Evolutionary conservation across 2,888 invertebrate species (phyloP).

Genomic region (Eucera pruinosa): DNA sequence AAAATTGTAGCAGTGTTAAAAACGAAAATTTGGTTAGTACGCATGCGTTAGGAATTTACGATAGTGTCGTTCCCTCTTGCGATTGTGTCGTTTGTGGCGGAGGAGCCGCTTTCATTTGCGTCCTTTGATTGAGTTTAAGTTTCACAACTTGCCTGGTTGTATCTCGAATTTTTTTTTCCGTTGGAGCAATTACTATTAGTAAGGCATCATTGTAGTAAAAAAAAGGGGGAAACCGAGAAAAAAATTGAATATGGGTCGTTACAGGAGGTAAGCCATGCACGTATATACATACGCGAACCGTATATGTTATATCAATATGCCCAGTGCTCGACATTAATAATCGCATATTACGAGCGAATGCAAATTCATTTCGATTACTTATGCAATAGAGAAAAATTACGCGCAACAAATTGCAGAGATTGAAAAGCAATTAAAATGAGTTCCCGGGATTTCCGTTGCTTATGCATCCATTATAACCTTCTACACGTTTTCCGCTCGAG

Average conservation of each 20-base stretch:
- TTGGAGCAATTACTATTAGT: conserved; percentile 9
- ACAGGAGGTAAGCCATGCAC: conserved; percentile 60
- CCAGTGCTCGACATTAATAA: background rate
- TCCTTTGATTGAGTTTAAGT: conserved; percentile 38
- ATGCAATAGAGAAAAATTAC: background rate
- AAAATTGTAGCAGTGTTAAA: background rate
- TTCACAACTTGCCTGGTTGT: conserved; percentile 8
- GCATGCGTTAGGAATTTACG: conserved; percentile 34
- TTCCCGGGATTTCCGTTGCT: background rate
- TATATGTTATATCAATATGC: conserved; percentile 23
- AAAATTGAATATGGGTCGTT: conserved; percentile 61
- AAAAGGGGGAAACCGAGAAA: background rate
- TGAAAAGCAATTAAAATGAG: background rate
- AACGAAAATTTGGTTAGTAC: background rate
- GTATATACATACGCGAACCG: background rate
- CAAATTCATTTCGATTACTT: background rate
- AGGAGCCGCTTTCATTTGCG: conserved; percentile 56
- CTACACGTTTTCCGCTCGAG: background rate
- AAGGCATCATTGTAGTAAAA: background rate
- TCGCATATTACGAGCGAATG: background rate
- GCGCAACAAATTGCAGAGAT: background rate
- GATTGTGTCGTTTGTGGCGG: conserved; percentile 32
- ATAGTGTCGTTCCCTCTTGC: conserved; percentile 23
- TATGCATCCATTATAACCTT: conserved; percentile 35
- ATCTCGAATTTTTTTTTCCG: conserved; percentile 9